Evolutionary conservation across 2,888 invertebrate genomes (phyloP), one percentile per base, ranked within the genome.

Genomic region (Axea sp.): DNA sequence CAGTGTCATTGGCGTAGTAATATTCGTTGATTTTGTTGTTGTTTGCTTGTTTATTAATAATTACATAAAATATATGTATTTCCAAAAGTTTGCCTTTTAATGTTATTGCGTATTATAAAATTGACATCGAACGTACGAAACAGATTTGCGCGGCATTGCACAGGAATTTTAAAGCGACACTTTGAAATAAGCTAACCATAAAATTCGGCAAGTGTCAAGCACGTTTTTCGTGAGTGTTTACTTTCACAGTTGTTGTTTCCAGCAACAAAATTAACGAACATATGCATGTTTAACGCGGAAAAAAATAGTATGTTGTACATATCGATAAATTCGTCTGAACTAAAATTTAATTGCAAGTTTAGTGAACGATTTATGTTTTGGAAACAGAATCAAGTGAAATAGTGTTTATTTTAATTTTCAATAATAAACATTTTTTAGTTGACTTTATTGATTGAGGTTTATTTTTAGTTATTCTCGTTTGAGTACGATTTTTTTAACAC

Each of bases 301-400:
- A 9, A 11, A 9, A 57, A 47, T 30, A 78, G 78, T 67, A 84
- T 85, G 82, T 75, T 79, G 67, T 73, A 67, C 62, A 71, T 65
- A 33, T 76, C 75, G 71, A 78, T 51, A 65, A 76, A 68, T 60
- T 80, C 80, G 79, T 77, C 67, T 68, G 65, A 69, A 35, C 57
- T 77, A 24, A 76, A 64, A 45, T 69, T 75, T 37, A 57, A 78
- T 24, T 57, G 78, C 47, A 73, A 77, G 69, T 82, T 82, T 72
- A 81, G 78, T 57, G 78, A 82, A 82, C 83, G 75, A 79, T 81
- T 80, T 75, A 74, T 77, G 72, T 78, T 82, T 75, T 82, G 83
- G 82, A 85, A 83, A 78, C 81, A 80, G 68, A 78, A 83, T 78
- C 83, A 80, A 84, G 82, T 85, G 81, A 85, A 85, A 86, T 85